These are phyloP conservation scores for Oreocharis arfaki DNA, from an alignment of 2,113 vertebrate genomes.

Conservation along the genomic window DNA sequence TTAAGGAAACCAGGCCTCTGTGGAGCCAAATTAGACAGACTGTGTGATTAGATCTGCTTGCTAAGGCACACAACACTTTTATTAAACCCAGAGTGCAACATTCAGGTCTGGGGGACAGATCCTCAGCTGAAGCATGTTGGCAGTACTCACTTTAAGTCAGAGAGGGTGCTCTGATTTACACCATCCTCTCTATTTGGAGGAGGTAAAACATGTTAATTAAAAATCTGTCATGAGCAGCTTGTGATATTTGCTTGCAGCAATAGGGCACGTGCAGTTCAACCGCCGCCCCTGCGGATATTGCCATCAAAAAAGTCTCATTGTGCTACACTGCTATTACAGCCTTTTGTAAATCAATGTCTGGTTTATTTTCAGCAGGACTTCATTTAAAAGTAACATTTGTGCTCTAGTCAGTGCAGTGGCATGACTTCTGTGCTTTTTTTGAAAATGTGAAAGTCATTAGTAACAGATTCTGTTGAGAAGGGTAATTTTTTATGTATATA, in stretches of 20 bases:
- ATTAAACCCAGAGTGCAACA: background rate
- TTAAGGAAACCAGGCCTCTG: background rate
- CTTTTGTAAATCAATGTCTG: background rate
- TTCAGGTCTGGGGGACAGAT: background rate
- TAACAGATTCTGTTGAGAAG: background rate
- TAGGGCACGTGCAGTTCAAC: background rate
- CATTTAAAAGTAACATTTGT: background rate
- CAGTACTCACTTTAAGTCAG: background rate
- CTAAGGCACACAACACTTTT: background rate
- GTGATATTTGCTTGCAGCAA: conserved; percentile 33
- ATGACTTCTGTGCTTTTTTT: background rate
- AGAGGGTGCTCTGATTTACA: conserved; percentile 10
- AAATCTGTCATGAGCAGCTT: conserved; percentile 47
- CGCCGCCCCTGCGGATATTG: background rate
- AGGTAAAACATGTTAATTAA: conserved; percentile 45
- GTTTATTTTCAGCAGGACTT: background rate
- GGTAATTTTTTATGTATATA: background rate
- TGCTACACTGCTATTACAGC: background rate
- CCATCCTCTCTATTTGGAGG: background rate
- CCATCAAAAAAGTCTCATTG: background rate
- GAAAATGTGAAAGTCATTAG: background rate
- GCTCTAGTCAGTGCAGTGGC: background rate
- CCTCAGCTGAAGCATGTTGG: background rate
- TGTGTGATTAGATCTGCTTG: background rate
- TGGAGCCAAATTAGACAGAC: background rate